phyloP scores from a whole-genome alignment of 2,113 vertebrate species.

The Periophthalmus modestus region DNA sequence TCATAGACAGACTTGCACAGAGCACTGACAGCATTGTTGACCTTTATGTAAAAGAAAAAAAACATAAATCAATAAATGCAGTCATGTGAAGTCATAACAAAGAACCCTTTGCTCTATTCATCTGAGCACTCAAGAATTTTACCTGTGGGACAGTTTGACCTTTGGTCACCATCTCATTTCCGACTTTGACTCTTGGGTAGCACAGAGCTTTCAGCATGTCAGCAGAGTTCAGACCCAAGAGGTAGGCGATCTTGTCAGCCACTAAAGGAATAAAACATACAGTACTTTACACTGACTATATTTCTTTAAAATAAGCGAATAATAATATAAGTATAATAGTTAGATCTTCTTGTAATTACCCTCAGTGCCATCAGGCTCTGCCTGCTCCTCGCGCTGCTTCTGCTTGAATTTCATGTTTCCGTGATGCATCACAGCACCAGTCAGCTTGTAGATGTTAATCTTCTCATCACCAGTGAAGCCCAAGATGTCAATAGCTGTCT shows the following conservation, averaged over 20 bases:
- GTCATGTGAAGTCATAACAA: not conserved
- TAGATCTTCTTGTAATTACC: not conserved
- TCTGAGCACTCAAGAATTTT: not conserved
- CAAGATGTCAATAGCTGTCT: slow-evolving; percentile 78
- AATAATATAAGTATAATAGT: not conserved
- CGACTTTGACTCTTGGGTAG: slow-evolving; percentile 72
- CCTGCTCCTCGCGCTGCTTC: no score
- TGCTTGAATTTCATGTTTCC: no score
- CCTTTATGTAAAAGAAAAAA: slow-evolving; percentile 41
- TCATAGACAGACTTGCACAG: slow-evolving; percentile 79
- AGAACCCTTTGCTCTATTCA: no score
- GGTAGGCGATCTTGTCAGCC: slow-evolving; percentile 73
- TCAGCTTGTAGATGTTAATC: slow-evolving; percentile 82
- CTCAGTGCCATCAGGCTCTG: slow-evolving; percentile 8
- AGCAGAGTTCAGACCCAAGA: slow-evolving; percentile 80
- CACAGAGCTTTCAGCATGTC: slow-evolving; percentile 80
- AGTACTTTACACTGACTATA: no score
- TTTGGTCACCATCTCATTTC: slow-evolving; percentile 69
- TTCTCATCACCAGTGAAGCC: slow-evolving; percentile 86
- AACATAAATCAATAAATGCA: not conserved
- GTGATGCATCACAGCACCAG: slow-evolving; percentile 81
- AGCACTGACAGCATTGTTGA: slow-evolving; percentile 74
- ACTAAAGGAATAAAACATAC: slow-evolving; percentile 23
- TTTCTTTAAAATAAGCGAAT: no score
- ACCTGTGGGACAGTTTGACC: slow-evolving; percentile 74